These are phyloP conservation scores for Nematopogon swammerdamellus DNA, from an alignment of 2,888 invertebrate species.

Conservation along the genomic window DNA sequence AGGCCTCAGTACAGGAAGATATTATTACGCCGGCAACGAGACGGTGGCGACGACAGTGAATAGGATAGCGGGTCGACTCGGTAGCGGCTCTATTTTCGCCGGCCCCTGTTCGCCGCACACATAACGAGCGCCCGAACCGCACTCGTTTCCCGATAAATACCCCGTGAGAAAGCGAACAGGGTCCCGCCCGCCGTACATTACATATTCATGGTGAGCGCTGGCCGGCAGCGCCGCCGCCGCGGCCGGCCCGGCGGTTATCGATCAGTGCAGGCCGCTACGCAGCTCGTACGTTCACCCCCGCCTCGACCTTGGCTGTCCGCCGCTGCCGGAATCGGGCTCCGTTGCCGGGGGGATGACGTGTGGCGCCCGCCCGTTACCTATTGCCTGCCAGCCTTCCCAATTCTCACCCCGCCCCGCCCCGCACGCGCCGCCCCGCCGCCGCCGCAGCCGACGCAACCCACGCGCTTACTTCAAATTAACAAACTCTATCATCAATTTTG, in stretches of 20 bases:
- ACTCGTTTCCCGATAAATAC: not conserved
- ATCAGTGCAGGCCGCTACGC: not conserved
- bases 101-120: not conserved
- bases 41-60: no score
- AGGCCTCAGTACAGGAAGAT: no score
- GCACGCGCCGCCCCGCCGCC: no score
- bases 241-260: constrained; percentile 2
- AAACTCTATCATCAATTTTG: constrained; percentile 4
- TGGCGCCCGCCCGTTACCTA: not conserved
- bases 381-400: no score
- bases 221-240: constrained; percentile 2
- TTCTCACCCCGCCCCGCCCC: no score
- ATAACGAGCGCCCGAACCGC: no score
- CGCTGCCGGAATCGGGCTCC: not conserved
- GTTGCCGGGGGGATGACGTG: not conserved
- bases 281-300: constrained; percentile 7
- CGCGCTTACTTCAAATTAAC: constrained; percentile 1
- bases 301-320: not conserved
- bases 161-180: not conserved
- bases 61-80: no score
- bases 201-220: constrained; percentile 14
- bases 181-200: constrained; percentile 14
- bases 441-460: not conserved
- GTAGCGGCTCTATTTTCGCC: not conserved
- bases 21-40: no score